phyloP scores from a whole-genome alignment of 2,113 vertebrate genomes.

The Mastomys natalensis region DNA sequence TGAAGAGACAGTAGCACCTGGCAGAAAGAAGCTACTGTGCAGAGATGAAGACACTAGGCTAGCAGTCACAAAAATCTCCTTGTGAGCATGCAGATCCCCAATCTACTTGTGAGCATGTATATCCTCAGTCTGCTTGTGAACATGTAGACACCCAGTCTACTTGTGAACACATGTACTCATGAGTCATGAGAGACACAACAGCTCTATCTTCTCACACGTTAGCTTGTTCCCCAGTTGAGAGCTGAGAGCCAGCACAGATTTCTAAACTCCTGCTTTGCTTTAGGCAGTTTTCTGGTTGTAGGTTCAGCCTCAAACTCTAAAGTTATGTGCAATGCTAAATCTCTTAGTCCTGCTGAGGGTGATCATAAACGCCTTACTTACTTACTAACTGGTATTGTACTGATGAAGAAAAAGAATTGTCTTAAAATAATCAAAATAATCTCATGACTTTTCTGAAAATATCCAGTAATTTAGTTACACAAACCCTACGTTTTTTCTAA shows the following conservation, averaged over 20 bases:
- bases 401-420: background rate
- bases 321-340: background rate
- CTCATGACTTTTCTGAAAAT: slow-evolving; percentile 20
- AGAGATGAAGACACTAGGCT: too few relatives aligned
- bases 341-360: background rate
- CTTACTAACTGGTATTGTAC: background rate
- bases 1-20: background rate
- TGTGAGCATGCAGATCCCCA: background rate
- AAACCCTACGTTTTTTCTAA: slow-evolving; percentile 5
- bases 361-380: background rate
- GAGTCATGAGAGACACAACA: background rate
- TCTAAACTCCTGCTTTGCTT: background rate
- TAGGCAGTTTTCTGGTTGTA: background rate
- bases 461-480: background rate
- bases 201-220: too few relatives aligned
- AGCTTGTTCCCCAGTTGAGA: background rate
- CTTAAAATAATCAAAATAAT: background rate
- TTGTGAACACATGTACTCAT: too few relatives aligned
- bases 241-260: background rate
- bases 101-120: background rate
- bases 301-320: background rate
- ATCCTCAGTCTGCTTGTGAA: background rate
- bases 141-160: background rate
- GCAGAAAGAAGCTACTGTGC: background rate
- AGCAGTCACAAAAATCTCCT: background rate